Base-by-base conservation (phyloP, 2,888 invertebrate genomes). In the Alcis repandata region DNA sequence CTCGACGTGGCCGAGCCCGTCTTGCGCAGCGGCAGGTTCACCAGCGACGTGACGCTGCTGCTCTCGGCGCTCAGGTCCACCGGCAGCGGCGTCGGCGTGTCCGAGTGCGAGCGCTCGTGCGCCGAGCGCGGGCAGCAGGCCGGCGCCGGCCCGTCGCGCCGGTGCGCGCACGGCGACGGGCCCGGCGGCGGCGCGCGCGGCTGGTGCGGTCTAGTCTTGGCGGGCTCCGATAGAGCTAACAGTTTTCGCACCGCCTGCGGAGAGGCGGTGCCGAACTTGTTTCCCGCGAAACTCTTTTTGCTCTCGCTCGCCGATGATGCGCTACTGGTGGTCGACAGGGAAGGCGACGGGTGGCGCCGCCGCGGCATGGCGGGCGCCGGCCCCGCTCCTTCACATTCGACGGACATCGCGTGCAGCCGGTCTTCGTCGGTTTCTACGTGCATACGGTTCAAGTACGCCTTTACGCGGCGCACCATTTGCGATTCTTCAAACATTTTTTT, bases 401-500 rank as follows among this genome's bases (percentile, higher is more conserved):
- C 89, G 0, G 99, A 99, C 84, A 99, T 94, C 58, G 96, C 96
- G 82, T 98, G 98, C 65, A 99, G 93, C 64, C 96, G 95, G 76
- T 97, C 97, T 88, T 99, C 99, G 83, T 99, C 98, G 11, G 96
- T 97, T 77, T 98, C 97, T 7, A 98, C 97, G 78, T 98, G 97
- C 94, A 99, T 96, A 79, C 98, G 97, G 73, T 97, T 97, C 66
- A 99, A 94, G 91, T 99, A 99, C 2, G 99, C 97, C 87, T 99
- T 98, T 6, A 99, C 99, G 62, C 99, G 95, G 33, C 99, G 95
- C 61, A 99, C 98, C 99, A 99, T 99, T 92, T 99, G 98, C 33
- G 99, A 98, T 94, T 99, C 99, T 89, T 99, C 99, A 88, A 98
- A 99, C 98, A 99, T 99, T 89, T 98, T 99, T 91, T 99, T 99